Evolutionary conservation across 1,140 invertebrate genomes (phyloP).

Genomic region (Schmidtea mediterranea): DNA sequence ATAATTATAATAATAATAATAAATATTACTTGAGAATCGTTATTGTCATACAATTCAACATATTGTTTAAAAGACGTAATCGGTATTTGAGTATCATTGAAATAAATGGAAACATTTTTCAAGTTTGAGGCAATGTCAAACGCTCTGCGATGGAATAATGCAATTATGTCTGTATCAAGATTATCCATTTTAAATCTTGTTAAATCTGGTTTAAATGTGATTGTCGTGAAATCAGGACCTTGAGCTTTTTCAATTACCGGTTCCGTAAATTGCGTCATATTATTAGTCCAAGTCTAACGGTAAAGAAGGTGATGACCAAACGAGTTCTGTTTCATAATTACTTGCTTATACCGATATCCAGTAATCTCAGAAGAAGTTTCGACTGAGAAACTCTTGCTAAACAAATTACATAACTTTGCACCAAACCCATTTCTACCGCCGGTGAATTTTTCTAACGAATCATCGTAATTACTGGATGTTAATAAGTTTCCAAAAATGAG

Average conservation of each 20-base stretch:
- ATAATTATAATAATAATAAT: no score
- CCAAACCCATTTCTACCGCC: slow-evolving; percentile 90
- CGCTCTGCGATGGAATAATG: slow-evolving; percentile 63
- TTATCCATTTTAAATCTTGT: slow-evolving; percentile 77
- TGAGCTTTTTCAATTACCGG: slow-evolving; percentile 41
- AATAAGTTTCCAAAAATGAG: slow-evolving; percentile 96
- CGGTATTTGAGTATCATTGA: slow-evolving; percentile 55
- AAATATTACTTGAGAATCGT: no score
- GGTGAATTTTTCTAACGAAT: slow-evolving; percentile 65
- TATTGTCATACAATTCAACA: slow-evolving; percentile 45
- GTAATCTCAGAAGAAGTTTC: slow-evolving; percentile 72
- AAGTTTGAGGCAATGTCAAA: slow-evolving; percentile 76
- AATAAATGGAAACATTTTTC: slow-evolving; percentile 62
- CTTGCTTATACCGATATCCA: slow-evolving; percentile 32
- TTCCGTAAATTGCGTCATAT: slow-evolving; percentile 51
- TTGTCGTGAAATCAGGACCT: slow-evolving; percentile 67
- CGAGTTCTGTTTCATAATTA: slow-evolving; percentile 6
- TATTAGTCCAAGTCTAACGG: slow-evolving; percentile 63
- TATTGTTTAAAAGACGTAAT: slow-evolving; percentile 81
- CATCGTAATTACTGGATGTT: slow-evolving; percentile 95
- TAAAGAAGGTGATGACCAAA: no score
- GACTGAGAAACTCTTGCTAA: slow-evolving; percentile 75
- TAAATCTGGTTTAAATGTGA: slow-evolving; percentile 81
- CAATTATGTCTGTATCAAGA: slow-evolving; percentile 74
- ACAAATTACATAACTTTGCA: slow-evolving; percentile 95